A percentile compares a stretch with the other conserved stretches of the same genome.
phyloP scores from a whole-genome alignment of 2,797 vertebrate species.

The Cryptoprocta ferox region DNA sequence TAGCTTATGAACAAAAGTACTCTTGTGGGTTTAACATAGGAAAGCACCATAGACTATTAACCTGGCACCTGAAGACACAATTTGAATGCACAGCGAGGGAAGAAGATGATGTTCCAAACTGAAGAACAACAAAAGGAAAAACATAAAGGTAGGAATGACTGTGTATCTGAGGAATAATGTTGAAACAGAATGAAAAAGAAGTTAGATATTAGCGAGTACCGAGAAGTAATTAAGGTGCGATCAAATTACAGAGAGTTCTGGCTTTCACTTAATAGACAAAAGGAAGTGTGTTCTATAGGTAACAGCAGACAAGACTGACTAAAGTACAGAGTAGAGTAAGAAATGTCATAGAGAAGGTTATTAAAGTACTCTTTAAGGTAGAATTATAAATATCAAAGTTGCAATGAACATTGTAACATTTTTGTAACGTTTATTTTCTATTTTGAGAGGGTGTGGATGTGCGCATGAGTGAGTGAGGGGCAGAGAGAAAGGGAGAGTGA shows the following conservation, averaged over 20 bases:
- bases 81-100: neutral
- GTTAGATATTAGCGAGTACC: neutral
- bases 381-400: neutral
- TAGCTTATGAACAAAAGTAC: neutral
- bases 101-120: neutral
- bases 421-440: neutral
- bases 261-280: neutral
- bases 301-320: neutral
- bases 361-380: neutral
- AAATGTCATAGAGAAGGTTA: neutral
- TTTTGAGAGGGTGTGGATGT: neutral
- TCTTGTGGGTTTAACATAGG: neutral
- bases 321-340: neutral
- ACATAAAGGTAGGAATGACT: neutral
- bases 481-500: no score
- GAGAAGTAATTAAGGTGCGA: neutral
- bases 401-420: neutral
- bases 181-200: conserved; percentile 29
- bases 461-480: no score
- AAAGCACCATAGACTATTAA: neutral
- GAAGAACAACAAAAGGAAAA: conserved; percentile 15
- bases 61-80: neutral
- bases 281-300: neutral
- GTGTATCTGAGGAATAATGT: neutral
- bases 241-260: neutral